Conservation (phyloP, 2,797 vertebrate genomes). For the Muraenolepis orangiensis region DNA sequence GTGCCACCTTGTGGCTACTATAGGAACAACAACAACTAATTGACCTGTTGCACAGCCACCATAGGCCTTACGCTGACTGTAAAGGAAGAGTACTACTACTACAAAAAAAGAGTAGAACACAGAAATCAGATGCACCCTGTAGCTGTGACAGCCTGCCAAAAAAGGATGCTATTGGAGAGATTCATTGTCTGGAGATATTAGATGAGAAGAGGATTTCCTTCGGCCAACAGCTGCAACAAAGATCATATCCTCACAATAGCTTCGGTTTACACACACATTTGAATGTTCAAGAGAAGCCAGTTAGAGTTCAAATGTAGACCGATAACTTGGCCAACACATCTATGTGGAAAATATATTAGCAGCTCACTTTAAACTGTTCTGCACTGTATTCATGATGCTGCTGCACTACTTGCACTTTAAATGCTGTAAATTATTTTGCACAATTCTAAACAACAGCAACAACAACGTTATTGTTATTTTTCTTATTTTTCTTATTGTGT, state of each 20-base stretch:
- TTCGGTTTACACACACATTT: not conserved
- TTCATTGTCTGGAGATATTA: constrained; percentile 57
- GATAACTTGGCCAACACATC: no score
- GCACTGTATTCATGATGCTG: no score
- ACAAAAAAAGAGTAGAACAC: not conserved
- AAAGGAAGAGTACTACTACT: not conserved
- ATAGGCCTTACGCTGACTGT: not conserved
- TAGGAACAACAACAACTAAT: constrained; percentile 3
- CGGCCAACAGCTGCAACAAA: constrained; percentile 43
- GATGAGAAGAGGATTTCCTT: constrained; percentile 68
- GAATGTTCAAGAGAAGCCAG: not conserved
- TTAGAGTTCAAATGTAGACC: not conserved
- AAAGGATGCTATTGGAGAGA: constrained; percentile 58
- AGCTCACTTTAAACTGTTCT: not conserved
- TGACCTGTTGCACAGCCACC: not conserved
- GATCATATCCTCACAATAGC: constrained; percentile 14
- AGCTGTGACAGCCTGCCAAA: constrained; percentile 19
- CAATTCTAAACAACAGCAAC: no score
- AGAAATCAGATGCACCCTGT: constrained; percentile 9
- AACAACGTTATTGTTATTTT: no score
- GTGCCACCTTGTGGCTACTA: constrained; percentile 61
- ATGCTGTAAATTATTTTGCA: no score
- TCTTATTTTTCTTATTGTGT: no score
- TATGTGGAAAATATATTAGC: not conserved
- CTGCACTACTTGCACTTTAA: no score